A percentile compares a stretch with the other conserved stretches of the same genome.
These are phyloP conservation scores for Sminthurinus aureus DNA, from an alignment of 2,888 invertebrate genomes.

Conservation along the genomic window DNA sequence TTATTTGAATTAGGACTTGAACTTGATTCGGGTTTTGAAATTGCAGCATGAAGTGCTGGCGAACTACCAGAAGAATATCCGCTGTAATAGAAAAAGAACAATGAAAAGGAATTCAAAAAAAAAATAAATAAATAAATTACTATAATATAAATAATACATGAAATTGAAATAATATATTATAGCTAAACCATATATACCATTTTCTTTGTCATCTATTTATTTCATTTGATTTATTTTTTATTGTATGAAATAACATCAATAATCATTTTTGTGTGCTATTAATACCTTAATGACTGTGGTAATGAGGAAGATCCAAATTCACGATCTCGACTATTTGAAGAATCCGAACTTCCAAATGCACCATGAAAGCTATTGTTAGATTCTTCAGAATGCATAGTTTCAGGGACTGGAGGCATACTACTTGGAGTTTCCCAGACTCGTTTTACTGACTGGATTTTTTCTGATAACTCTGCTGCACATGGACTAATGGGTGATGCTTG, in stretches of 20 bases:
- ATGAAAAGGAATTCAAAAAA: too few relatives aligned
- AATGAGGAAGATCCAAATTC: conserved; percentile 39
- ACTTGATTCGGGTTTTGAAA: conserved; percentile 58
- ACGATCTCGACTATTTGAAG: conserved; percentile 47
- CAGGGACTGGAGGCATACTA: conserved; percentile 55
- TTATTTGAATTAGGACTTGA: conserved; percentile 53
- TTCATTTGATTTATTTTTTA: too few relatives aligned
- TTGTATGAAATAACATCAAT: too few relatives aligned
- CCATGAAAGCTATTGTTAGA: conserved; percentile 51
- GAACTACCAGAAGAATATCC: conserved; percentile 49
- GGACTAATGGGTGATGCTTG: conserved; percentile 58
- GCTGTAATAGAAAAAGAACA: conserved; percentile 1
- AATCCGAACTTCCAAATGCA: conserved; percentile 46
- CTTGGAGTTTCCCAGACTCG: conserved; percentile 55
- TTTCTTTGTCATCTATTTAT: too few relatives aligned
- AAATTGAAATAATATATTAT: too few relatives aligned
- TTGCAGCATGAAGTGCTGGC: conserved; percentile 52
- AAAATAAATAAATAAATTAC: too few relatives aligned
- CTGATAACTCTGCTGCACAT: conserved; percentile 53
- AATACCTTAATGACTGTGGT: conserved; percentile 42
- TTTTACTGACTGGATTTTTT: conserved; percentile 57
- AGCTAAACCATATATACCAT: too few relatives aligned
- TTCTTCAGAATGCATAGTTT: conserved; percentile 37
- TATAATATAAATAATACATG: too few relatives aligned
- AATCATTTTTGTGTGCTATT: too few relatives aligned